Evolutionary conservation across 1,140 invertebrate species (phyloP).

Genomic region (Apis laboriosa): DNA sequence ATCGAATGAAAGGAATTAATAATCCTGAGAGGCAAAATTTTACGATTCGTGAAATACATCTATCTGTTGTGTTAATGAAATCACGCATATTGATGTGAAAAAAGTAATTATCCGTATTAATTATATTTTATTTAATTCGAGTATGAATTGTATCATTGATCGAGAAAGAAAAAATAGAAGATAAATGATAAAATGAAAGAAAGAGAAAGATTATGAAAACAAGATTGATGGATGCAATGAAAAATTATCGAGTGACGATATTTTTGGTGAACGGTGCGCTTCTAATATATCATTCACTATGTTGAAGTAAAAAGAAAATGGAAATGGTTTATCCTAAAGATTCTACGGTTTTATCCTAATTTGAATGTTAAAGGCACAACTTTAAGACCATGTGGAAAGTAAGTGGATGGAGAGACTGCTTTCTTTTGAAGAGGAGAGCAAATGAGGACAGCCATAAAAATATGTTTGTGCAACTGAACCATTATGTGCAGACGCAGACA

Average conservation of each 20-base stretch:
- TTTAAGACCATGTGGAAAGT: background rate
- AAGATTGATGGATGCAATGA: background rate
- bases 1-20: background rate
- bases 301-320: conserved; percentile 1
- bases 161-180: no score
- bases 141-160: no score
- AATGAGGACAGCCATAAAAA: conserved; percentile 36
- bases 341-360: conserved; percentile 16
- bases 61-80: no score
- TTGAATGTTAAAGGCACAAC: background rate
- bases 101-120: no score
- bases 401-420: background rate
- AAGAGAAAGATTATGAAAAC: no score
- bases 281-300: background rate
- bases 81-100: no score
- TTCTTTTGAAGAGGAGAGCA: conserved; percentile 18
- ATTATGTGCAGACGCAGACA: no score
- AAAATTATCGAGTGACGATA: background rate
- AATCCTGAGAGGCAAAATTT: background rate
- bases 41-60: background rate
- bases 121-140: no score
- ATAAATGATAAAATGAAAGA: background rate
- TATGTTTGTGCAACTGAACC: background rate
- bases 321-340: background rate
- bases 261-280: background rate